Conservation (phyloP, 2,113 vertebrate species). For the Halcyon malimbica region DNA sequence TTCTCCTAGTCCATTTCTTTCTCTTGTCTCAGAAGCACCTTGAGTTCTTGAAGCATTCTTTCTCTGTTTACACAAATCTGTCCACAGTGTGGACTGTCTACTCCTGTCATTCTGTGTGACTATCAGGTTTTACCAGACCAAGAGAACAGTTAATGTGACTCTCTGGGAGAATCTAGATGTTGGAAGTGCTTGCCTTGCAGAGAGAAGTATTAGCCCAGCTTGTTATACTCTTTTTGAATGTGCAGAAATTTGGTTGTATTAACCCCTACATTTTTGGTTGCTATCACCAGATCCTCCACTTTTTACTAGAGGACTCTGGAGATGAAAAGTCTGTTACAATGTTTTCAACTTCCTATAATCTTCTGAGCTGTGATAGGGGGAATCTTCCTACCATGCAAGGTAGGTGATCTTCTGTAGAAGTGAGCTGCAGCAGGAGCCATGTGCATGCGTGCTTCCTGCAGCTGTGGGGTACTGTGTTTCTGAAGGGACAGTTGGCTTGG, state of each 20-base stretch:
- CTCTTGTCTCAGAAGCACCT: background rate
- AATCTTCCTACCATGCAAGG: background rate
- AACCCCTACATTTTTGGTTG: background rate
- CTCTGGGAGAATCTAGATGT: background rate
- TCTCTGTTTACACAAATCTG: background rate
- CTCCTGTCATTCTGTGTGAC: background rate
- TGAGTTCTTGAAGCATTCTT: background rate
- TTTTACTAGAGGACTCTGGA: background rate
- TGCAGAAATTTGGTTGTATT: background rate
- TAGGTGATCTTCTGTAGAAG: background rate
- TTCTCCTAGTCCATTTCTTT: background rate
- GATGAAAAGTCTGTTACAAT: background rate
- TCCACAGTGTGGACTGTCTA: background rate
- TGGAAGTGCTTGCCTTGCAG: background rate
- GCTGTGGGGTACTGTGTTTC: background rate
- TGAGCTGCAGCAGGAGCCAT: background rate
- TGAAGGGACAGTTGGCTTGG: background rate
- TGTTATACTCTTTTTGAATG: background rate
- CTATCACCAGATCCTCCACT: background rate
- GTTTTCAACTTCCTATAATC: background rate
- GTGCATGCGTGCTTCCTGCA: background rate
- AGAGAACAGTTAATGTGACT: accelerated
- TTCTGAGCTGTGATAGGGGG: background rate
- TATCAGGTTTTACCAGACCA: background rate
- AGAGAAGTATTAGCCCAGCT: background rate